phyloP scores from a whole-genome alignment of 92 coral and sea anemone genomes.

The Parazoanthus swiftii region DNA sequence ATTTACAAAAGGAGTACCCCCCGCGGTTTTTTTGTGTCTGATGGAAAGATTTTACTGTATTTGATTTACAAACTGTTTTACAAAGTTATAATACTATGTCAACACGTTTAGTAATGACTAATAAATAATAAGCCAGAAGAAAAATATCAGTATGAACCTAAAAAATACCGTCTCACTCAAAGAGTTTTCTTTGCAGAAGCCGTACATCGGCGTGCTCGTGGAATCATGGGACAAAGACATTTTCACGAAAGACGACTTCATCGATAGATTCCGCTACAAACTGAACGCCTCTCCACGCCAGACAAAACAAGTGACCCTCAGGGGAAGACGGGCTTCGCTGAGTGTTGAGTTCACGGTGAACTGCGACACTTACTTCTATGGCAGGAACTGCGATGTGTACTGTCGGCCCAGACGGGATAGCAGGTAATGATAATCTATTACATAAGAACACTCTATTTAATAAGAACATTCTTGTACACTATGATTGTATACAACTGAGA shows the following conservation, averaged over 20 bases:
- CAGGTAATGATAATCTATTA: neutral
- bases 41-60: too few species aligned
- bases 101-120: neutral
- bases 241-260: conserved; percentile 57
- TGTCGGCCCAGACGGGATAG: conserved; percentile 45
- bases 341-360: conserved; percentile 38
- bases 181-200: conserved; percentile 29
- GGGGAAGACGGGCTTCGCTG: conserved; percentile 55
- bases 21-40: too few species aligned
- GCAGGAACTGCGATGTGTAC: conserved; percentile 50
- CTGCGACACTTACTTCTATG: conserved; percentile 52
- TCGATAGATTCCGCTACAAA: conserved; percentile 52
- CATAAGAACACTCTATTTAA: too few species aligned
- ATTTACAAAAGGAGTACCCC: too few species aligned
- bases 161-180: neutral
- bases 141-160: neutral
- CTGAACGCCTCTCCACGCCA: conserved; percentile 42
- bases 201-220: conserved; percentile 54
- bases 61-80: too few species aligned
- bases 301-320: conserved; percentile 49
- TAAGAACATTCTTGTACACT: too few species aligned
- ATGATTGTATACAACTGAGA: too few species aligned
- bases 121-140: neutral
- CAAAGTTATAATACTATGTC: too few species aligned
- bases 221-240: conserved; percentile 65